phyloP scores from a whole-genome alignment of 2,113 vertebrate species.

The Chinchilla lanigera region DNA sequence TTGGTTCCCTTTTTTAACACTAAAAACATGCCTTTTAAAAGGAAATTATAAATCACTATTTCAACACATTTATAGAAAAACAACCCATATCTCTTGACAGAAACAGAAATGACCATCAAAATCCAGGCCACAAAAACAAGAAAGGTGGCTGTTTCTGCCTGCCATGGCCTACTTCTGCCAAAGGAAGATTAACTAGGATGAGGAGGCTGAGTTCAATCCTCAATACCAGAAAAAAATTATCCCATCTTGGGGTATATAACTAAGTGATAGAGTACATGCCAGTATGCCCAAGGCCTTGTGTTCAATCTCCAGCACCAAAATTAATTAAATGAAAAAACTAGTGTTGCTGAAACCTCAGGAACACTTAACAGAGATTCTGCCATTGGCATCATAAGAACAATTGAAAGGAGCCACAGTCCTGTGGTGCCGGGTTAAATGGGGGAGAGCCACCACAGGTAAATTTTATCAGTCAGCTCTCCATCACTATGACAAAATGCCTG shows the following conservation, averaged over 20 bases:
- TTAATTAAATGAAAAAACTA: not conserved
- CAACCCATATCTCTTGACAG: not conserved
- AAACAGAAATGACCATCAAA: slow-evolving; percentile 3
- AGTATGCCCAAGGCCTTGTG: not conserved
- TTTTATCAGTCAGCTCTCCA: not conserved
- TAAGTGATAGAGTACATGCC: not conserved
- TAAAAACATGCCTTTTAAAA: slow-evolving; percentile 40
- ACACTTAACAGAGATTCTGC: not conserved
- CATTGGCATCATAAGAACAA: not conserved
- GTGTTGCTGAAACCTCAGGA: not conserved
- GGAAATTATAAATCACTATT: slow-evolving; percentile 42
- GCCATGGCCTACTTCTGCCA: not conserved
- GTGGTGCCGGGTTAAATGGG: not conserved
- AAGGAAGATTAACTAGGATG: not conserved
- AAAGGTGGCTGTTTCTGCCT: not conserved
- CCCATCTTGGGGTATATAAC: not conserved
- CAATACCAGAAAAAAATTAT: not conserved
- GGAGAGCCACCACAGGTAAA: not conserved
- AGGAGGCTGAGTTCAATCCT: not conserved
- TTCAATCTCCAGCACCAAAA: not conserved
- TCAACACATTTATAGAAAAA: slow-evolving; percentile 59
- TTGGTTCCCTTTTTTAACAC: slow-evolving; percentile 40
- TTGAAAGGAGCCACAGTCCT: not conserved
- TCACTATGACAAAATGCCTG: not conserved
- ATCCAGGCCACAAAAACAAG: not conserved